Evolutionary conservation across 2,888 invertebrate species (phyloP), one percentile per base, ranked within the genome.

Genomic region (Boloria euphrosyne): DNA sequence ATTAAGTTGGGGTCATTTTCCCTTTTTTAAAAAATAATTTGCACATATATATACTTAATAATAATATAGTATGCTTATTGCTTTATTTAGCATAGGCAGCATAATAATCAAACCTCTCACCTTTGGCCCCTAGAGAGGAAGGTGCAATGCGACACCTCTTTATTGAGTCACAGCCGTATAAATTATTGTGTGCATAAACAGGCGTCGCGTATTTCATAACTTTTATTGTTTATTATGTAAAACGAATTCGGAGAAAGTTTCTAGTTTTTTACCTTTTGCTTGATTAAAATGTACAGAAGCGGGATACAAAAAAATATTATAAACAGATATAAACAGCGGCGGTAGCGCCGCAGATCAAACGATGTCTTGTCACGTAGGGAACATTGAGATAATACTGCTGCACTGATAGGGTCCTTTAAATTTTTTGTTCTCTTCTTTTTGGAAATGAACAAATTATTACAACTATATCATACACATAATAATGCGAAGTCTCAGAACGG

Each of bases 211-310:
- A 84, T 78, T 82, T 85, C 80, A 85, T 80, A 82, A 82, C 83
- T 75, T 76, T 62, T 80, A 78, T 80, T 81, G 75, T 87, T 87
- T 83, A 88, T 80, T 83, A 87, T 81, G 80, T 80, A 80, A 80
- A 82, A 87, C 83, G 77, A 85, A 87, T 85, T 89, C 87, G 83
- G 74, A 82, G 87, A 89, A 90, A 78, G 77, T 75, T 78, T 80
- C 81, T 67, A 38, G 17, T 77, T 80, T 82, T 69, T 71, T 71
- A 71, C 81, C 83, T 85, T 85, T 82, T 80, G 77, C 71, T 85
- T 89, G 84, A 89, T 91, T 89, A 89, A 90, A 87, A 91, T 91
- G 89, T 89, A 90, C 84, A 87, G 88, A 85, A 87, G 90, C 86
- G 78, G 80, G 75, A 76, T 79, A 81, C 82, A 84, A 86, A 84